Base-by-base conservation (phyloP, 2,888 invertebrate genomes). In the Lissocephala sabroskyi region DNA sequence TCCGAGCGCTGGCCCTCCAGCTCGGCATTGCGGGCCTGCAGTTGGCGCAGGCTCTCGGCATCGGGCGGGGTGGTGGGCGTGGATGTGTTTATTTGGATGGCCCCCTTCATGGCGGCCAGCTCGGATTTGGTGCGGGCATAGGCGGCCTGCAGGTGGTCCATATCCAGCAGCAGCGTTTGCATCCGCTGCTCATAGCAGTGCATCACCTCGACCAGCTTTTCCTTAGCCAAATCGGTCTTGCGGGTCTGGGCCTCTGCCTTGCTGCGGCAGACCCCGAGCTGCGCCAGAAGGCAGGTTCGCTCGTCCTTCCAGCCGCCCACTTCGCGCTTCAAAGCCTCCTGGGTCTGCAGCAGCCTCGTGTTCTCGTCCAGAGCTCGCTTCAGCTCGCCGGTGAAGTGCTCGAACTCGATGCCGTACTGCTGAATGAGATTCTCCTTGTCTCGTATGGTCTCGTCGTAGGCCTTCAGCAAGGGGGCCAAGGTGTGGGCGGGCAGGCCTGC, bases 371-470 rank as follows among this genome's bases (percentile, higher is more conserved):
- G 84, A 1, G 93, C 86, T 59, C 89, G 87, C 80, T 92, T 92
- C 1, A 92, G 86, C 74, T 89, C 90, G n/a, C 88, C 89, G 28
- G 91, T 90, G 44, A 93, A 91, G 13, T 86, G 85, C 55, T 90
- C 89, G 53, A 94, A 88, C 78, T 92, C 91, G 30, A 86, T 86
- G 64, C 90, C 91, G 59, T 92, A 93, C 61, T 89, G 89, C 13
- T 86, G 77, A 40, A 94, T 89, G 0, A 94, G 86, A 32, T 88
- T 88, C 49, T 92, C 91, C 77, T 94, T 94, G 65, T 94, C 94
- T 62, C 86, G 87, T 0, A 94, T 81, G 55, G 91, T 91, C 75
- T 93, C 93, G 81, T 93, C 91, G 70, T 93, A 94, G 0, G 93
- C 92, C 74, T 92, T 90, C 56, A 94, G 86, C 3, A 94, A 85